Evolutionary conservation across 2,113 vertebrate genomes (phyloP).

Genomic region (Columba livia): DNA sequence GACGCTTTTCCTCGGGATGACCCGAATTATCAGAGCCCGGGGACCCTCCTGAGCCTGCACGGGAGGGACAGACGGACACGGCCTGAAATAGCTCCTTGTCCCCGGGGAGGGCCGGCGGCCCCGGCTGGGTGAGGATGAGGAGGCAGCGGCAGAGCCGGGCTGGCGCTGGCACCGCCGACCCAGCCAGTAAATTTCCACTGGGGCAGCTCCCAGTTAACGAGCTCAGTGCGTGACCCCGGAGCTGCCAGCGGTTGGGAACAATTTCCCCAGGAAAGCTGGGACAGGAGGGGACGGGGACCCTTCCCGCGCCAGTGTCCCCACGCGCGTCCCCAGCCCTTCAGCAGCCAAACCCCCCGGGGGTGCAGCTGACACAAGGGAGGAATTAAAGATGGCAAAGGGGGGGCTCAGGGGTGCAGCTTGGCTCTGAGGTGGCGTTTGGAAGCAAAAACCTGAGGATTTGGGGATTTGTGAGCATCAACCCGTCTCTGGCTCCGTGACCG

Average conservation of each 20-base stretch:
- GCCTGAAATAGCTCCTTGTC: neutral
- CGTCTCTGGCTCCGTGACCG: rapidly evolving
- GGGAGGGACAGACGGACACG: rapidly evolving
- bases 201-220: slow-evolving; percentile 51
- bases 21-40: neutral
- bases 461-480: neutral
- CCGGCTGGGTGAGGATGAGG: neutral
- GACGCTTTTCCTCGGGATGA: neutral
- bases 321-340: neutral
- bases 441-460: neutral
- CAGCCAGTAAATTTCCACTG: slow-evolving; percentile 70
- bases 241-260: slow-evolving; percentile 30
- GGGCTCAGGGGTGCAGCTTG: rapidly evolving
- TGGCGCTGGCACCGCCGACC: neutral
- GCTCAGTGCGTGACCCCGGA: slow-evolving; percentile 27
- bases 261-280: slow-evolving; percentile 21
- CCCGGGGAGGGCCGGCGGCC: neutral
- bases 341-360: rapidly evolving
- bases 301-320: neutral
- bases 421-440: neutral
- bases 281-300: neutral
- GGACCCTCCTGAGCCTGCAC: neutral
- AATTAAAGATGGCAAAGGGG: neutral
- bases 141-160: neutral
- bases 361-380: rapidly evolving